Evolutionary conservation across 2,888 invertebrate species (phyloP).

Genomic region (Spodoptera littoralis): DNA sequence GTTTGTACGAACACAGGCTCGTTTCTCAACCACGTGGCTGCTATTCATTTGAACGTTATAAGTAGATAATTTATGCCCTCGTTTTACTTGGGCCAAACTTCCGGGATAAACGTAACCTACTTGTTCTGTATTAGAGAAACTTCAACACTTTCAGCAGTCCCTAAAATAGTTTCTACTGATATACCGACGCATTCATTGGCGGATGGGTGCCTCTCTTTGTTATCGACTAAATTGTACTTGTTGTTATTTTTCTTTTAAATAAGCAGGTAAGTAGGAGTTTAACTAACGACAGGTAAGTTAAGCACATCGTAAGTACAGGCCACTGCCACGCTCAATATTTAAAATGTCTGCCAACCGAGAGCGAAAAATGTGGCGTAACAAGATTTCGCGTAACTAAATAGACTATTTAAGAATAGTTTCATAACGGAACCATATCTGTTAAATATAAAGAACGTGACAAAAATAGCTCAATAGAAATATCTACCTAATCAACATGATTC

Average conservation of each 20-base stretch:
- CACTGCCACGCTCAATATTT: too few species aligned
- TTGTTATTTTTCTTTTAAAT: background rate
- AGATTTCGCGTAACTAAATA: constrained; percentile 41
- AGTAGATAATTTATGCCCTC: constrained; percentile 32
- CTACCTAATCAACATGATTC: constrained; percentile 46
- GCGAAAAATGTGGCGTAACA: constrained; percentile 44
- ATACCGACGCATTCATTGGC: background rate
- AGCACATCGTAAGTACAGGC: too few species aligned
- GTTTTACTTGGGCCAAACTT: constrained; percentile 37
- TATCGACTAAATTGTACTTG: too few species aligned
- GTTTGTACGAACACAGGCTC: constrained; percentile 9
- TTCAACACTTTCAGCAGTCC: constrained; percentile 23
- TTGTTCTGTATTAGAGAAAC: constrained; percentile 27
- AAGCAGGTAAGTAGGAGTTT: background rate
- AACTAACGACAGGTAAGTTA: too few species aligned
- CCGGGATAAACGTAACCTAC: constrained; percentile 52
- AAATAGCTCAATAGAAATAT: constrained; percentile 65
- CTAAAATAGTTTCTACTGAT: constrained; percentile 39
- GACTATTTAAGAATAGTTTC: constrained; percentile 32
- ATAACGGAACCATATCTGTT: constrained; percentile 50
- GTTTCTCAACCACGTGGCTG: constrained; percentile 29
- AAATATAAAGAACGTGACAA: constrained; percentile 55
- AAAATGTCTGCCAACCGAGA: background rate
- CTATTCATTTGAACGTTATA: constrained; percentile 15
- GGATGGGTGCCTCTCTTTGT: background rate